These are phyloP conservation scores for Eristalis intricaria DNA, from an alignment of 2,888 invertebrate genomes.

Conservation along the genomic window DNA sequence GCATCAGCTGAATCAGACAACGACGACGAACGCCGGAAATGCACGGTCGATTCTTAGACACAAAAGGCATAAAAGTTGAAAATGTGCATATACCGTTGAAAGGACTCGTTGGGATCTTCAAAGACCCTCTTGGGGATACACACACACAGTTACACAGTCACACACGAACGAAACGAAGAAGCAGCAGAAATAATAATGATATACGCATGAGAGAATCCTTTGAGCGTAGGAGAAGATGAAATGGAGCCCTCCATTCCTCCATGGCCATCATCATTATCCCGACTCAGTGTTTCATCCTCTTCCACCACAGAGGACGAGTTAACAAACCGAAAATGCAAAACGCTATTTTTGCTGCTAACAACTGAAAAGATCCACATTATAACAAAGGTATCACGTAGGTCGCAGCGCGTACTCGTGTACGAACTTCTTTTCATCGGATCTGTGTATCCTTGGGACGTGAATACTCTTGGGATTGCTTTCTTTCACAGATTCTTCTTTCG, in stretches of 20 bases:
- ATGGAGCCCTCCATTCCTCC: conserved; percentile 56
- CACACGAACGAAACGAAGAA: conserved; percentile 69
- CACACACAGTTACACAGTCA: not conserved
- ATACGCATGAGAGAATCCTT: conserved; percentile 80
- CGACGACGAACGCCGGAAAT: conserved; percentile 71
- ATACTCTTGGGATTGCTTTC: conserved; percentile 5
- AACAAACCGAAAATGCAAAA: conserved; percentile 73
- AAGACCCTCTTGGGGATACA: conserved; percentile 67
- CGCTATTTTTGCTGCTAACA: conserved; percentile 64
- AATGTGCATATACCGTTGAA: conserved; percentile 31
- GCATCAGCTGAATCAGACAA: conserved; percentile 11
- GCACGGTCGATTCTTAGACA: conserved; percentile 74
- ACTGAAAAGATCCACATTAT: conserved; percentile 54
- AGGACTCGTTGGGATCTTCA: conserved; percentile 1
- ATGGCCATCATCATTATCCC: conserved; percentile 46
- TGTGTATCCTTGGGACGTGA: conserved; percentile 22
- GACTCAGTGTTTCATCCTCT: conserved; percentile 57
- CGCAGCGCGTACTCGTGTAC: not conserved
- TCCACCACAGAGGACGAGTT: conserved; percentile 71
- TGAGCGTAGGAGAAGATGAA: conserved; percentile 66
- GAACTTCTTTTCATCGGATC: conserved; percentile 29
- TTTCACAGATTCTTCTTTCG: not conserved
- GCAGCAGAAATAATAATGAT: conserved; percentile 79
- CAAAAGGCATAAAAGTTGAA: conserved; percentile 72
- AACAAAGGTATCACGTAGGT: conserved; percentile 54